Evolutionary conservation across 2,113 vertebrate genomes (phyloP).

Genomic region (Python bivittatus): DNA sequence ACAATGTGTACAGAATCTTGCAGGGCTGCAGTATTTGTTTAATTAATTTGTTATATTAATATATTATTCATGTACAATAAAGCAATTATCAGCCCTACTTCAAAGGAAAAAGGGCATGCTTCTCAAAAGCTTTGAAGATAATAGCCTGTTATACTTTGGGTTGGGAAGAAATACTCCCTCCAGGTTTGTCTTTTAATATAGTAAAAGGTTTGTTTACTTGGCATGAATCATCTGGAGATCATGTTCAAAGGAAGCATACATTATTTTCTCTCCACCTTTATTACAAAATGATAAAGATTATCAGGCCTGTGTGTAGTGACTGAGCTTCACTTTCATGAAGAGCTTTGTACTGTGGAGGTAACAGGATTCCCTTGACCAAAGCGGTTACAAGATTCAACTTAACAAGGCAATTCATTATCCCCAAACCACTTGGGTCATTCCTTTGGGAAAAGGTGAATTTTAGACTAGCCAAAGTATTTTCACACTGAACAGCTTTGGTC

Average conservation of each 20-base stretch:
- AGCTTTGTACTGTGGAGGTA: background rate
- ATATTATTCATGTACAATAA: background rate
- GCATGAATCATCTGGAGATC: background rate
- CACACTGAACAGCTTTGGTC: background rate
- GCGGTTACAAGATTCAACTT: background rate
- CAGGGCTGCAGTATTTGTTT: background rate
- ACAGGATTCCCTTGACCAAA: background rate
- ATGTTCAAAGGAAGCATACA: background rate
- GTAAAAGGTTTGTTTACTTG: background rate
- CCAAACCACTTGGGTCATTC: background rate
- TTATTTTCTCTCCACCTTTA: background rate
- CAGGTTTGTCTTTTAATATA: background rate
- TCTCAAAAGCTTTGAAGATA: background rate
- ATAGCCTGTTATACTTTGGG: background rate
- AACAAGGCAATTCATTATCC: background rate
- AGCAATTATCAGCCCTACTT: background rate
- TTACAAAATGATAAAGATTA: background rate
- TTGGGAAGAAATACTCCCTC: background rate
- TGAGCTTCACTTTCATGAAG: background rate
- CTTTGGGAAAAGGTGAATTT: background rate
- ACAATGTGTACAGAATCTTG: background rate
- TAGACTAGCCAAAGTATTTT: background rate
- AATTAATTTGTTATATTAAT: background rate
- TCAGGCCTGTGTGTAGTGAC: background rate
- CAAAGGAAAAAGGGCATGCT: background rate